phyloP scores from a whole-genome alignment of 2,888 invertebrate species.

The Ophion obscuratus region DNA sequence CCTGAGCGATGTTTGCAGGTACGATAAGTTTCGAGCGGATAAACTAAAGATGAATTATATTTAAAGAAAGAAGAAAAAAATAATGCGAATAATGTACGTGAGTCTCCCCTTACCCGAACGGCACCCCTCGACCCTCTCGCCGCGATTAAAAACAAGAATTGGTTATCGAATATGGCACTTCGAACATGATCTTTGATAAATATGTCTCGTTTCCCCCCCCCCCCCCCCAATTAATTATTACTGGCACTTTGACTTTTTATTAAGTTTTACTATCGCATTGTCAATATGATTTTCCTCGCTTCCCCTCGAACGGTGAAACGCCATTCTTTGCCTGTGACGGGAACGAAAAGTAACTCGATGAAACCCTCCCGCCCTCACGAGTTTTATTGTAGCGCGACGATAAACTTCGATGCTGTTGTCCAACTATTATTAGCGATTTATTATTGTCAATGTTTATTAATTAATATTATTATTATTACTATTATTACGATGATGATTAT shows the following conservation, averaged over 20 bases:
- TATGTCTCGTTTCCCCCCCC: slow-evolving; percentile 38
- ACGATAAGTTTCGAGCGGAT: slow-evolving; percentile 67
- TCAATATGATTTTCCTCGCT: slow-evolving; percentile 38
- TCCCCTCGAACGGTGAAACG: slow-evolving; percentile 25
- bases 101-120: slow-evolving; percentile 20
- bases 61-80: slow-evolving; percentile 65
- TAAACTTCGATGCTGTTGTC: slow-evolving; percentile 65
- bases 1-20: slow-evolving; percentile 60
- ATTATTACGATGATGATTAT: slow-evolving; percentile 70
- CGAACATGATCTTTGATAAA: slow-evolving; percentile 49
- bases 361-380: slow-evolving; percentile 29
- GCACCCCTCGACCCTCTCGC: slow-evolving; percentile 2
- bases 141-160: slow-evolving; percentile 27
- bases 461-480: slow-evolving; percentile 70
- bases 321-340: background rate
- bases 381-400: slow-evolving; percentile 62
- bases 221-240: slow-evolving; percentile 45
- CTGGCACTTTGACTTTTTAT: slow-evolving; percentile 4
- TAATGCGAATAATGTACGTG: slow-evolving; percentile 63
- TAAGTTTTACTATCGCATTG: slow-evolving; percentile 46
- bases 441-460: slow-evolving; percentile 75
- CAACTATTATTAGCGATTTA: slow-evolving; percentile 70
- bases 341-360: background rate
- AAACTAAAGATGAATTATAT: slow-evolving; percentile 63
- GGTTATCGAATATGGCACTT: slow-evolving; percentile 48